Conservation (phyloP, 2,113 vertebrate species). For the Notiomystis cincta region DNA sequence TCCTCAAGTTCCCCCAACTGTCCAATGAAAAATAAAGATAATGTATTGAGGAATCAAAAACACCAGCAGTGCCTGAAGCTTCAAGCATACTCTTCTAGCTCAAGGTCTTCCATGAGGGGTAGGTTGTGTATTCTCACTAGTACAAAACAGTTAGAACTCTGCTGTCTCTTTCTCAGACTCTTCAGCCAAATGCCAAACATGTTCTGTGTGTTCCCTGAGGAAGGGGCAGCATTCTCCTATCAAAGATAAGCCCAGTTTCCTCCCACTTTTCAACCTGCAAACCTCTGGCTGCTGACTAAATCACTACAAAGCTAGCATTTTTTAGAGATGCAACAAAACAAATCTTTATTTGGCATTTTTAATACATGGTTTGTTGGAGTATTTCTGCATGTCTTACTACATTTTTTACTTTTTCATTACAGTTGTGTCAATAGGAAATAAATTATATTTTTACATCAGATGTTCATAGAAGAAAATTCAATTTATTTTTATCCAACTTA, state of each 20-base stretch:
- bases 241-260: not conserved
- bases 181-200: not conserved
- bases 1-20: not conserved
- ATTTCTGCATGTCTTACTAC: not conserved
- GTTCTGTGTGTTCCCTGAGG: accelerated
- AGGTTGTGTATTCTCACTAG: not conserved
- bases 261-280: not conserved
- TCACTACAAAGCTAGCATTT: not conserved
- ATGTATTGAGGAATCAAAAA: not conserved
- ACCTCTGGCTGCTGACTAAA: not conserved
- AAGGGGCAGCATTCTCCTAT: not conserved
- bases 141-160: not conserved
- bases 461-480: not conserved
- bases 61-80: not conserved
- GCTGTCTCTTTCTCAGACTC: not conserved
- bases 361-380: not conserved
- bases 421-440: not conserved
- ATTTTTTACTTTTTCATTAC: not conserved
- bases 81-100: not conserved
- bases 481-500: not conserved
- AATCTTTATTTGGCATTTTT: not conserved
- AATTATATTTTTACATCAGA: not conserved
- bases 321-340: not conserved
- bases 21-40: not conserved
- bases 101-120: not conserved